These are phyloP conservation scores for Xestia sexstrigata DNA, from an alignment of 2,888 invertebrate species.

Conservation along the genomic window DNA sequence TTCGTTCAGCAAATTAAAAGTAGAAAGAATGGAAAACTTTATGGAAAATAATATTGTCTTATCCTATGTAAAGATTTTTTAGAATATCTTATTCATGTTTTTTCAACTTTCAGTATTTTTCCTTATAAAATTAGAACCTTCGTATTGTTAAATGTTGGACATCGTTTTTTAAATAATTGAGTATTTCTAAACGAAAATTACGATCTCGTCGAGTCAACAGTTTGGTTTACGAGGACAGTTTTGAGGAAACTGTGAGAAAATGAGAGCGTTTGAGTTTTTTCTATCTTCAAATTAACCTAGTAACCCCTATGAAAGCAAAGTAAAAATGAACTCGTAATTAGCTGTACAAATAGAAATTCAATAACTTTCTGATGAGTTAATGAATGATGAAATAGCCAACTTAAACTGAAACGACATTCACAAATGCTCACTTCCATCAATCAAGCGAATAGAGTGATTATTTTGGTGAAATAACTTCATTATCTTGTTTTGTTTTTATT, in stretches of 20 bases:
- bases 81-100: not conserved
- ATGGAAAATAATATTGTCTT: not conserved
- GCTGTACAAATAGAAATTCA: not conserved
- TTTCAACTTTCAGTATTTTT: not conserved
- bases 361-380: no score
- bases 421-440: slow-evolving; percentile 32
- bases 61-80: not conserved
- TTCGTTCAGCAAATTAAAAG: slow-evolving; percentile 39
- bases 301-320: not conserved
- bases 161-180: not conserved
- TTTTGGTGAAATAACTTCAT: slow-evolving; percentile 57
- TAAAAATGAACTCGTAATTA: fast-evolving
- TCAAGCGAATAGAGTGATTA: slow-evolving; percentile 42
- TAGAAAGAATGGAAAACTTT: not conserved
- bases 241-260: not conserved
- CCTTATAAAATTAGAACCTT: not conserved
- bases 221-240: slow-evolving; percentile 29
- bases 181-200: slow-evolving; percentile 18
- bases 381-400: not conserved
- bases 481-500: slow-evolving; percentile 61
- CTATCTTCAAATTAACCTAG: no score
- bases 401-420: slow-evolving; percentile 8
- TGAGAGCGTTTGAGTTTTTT: not conserved
- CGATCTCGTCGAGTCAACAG: fast-evolving
- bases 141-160: not conserved